phyloP scores from a whole-genome alignment of 2,113 vertebrate genomes.

The Clarias batrachus region DNA sequence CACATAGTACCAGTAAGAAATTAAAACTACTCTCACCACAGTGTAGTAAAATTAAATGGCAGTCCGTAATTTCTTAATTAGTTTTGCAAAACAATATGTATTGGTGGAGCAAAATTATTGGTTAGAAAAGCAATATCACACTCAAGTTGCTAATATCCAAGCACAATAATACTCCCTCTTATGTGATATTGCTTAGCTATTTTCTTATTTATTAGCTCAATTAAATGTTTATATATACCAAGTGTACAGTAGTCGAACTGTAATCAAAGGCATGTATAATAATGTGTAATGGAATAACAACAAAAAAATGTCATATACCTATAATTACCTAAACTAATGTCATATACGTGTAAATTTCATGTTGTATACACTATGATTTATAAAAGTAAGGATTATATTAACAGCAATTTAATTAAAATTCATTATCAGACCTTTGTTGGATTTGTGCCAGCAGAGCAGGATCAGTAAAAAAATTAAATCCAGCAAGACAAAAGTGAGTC shows the following conservation, averaged over 20 bases:
- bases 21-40: too few species aligned
- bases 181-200: too few species aligned
- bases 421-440: conserved; percentile 44
- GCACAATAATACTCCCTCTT: too few species aligned
- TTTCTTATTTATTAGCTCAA: background rate
- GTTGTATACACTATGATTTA: background rate
- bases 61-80: too few species aligned
- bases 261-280: background rate
- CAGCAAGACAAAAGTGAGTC: background rate
- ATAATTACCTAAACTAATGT: background rate
- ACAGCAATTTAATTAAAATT: background rate
- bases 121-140: too few species aligned
- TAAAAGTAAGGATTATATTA: background rate
- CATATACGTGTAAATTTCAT: background rate
- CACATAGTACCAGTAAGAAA: too few species aligned
- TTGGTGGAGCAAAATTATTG: too few species aligned
- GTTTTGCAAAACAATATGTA: too few species aligned
- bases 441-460: conserved; percentile 34
- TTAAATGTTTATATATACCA: background rate
- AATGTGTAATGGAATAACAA: background rate
- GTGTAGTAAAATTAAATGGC: too few species aligned
- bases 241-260: background rate
- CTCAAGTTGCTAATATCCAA: too few species aligned
- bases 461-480: conserved; percentile 26
- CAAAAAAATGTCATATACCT: background rate